Conservation (phyloP, 2,888 invertebrate species). For the Trypoxylon attenuatum region DNA sequence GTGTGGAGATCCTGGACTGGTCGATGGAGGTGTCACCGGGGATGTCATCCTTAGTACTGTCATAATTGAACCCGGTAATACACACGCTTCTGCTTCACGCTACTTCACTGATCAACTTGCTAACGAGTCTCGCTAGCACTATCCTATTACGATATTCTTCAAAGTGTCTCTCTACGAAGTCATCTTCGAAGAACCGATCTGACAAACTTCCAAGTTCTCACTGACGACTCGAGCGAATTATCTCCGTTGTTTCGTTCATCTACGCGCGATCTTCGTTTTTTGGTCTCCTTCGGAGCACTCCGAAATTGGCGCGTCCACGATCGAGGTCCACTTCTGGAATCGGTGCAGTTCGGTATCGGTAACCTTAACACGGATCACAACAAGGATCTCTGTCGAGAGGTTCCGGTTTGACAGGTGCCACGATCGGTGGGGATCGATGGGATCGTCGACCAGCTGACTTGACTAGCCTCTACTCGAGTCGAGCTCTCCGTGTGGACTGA, state of each 20-base stretch:
- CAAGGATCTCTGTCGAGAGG: not conserved
- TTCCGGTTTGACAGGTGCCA: constrained; percentile 41
- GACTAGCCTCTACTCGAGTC: constrained; percentile 61
- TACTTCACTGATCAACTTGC: too few relatives aligned
- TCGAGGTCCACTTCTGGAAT: not conserved
- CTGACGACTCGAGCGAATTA: not conserved
- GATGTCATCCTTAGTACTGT: constrained; percentile 72
- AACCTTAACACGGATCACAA: not conserved
- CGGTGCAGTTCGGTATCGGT: not conserved
- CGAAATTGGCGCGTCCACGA: not conserved
- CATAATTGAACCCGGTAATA: constrained; percentile 66
- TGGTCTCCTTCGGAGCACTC: too few relatives aligned
- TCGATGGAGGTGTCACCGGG: constrained; percentile 67
- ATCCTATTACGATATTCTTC: too few relatives aligned
- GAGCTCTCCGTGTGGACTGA: constrained; percentile 72
- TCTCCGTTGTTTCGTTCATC: too few relatives aligned
- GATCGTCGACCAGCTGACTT: constrained; percentile 35
- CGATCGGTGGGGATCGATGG: constrained; percentile 32
- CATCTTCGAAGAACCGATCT: too few relatives aligned
- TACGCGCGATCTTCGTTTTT: too few relatives aligned
- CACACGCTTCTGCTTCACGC: too few relatives aligned
- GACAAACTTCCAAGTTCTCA: too few relatives aligned
- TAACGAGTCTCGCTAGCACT: too few relatives aligned
- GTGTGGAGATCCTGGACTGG: constrained; percentile 61
- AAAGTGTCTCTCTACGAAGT: not conserved